Evolutionary conservation across 2,113 vertebrate species (phyloP), one percentile per base, ranked within the genome.

Genomic region (Grallaria varia): DNA sequence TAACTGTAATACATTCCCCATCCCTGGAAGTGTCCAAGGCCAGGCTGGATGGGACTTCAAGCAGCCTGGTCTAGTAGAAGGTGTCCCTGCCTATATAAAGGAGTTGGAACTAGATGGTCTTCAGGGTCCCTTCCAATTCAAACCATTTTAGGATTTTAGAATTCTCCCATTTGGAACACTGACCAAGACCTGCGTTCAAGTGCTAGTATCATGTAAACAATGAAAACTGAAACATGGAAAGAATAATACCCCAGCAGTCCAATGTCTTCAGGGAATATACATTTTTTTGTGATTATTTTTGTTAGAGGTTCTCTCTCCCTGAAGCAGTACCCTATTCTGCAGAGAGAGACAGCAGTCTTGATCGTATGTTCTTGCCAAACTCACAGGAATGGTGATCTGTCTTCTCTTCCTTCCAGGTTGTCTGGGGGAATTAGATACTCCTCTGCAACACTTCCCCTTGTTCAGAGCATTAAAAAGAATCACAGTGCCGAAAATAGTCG

Each of bases 341-440:
- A 78, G 62, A 89, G 81, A 42, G 37, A 88, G 78, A 93, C 39
- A 78, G 39, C 56, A 90, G 56, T 30, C 91, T 62, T 44, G 42
- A 42, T 89, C 39, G 3, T 64, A 19, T 69, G 47, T 93, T 95
- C 74, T 72, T 90, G 79, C 55, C 82, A 84, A 71, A 80, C 63
- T 76, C 45, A 52, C 35, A 39, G 33, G 60, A 95, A 63, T 2
- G 3, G 62, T 88, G 74, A 44, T 81, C 58, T 90, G 59, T 76
- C 63, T 73, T 82, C 60, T 31, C 44, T 94, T 31, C 68, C 45
- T 76, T 87, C 71, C 86, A 91, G 75, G 53, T 72, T 95, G 84
- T 89, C 89, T 62, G 68, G 53, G 33, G 76, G 86, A 87, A 89
- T 94, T 78, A 80, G n/a, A 87, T 91, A 76, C 68, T 93, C 90